A percentile compares a stretch with the other conserved stretches of the same genome.
phyloP scores from a whole-genome alignment of 2,113 vertebrate species.

The Campylomormyrus tamandua region DNA sequence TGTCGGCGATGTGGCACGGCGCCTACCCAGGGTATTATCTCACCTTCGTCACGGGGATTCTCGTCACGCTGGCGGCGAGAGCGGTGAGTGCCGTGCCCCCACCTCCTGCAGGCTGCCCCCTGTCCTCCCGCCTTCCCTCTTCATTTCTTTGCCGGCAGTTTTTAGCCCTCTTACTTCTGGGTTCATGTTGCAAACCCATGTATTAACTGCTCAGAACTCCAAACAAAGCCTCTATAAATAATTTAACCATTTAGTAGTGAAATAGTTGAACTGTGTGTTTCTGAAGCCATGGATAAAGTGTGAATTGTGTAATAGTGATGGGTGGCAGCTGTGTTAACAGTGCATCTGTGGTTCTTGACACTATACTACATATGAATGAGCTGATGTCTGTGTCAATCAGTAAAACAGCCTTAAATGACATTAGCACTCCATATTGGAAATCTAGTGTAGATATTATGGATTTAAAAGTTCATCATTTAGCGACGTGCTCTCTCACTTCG shows the following conservation, averaged over 20 bases:
- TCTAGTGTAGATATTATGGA: not conserved
- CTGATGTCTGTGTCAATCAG: not conserved
- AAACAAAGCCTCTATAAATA: not conserved
- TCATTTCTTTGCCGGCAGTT: not conserved
- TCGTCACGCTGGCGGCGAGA: constrained; percentile 80
- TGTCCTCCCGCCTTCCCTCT: too few relatives aligned
- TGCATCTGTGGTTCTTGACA: not conserved
- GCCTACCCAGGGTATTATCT: constrained; percentile 93
- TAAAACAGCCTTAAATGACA: not conserved
- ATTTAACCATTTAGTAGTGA: not conserved
- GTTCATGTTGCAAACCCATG: too few relatives aligned
- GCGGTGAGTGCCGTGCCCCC: constrained; percentile 64
- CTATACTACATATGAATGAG: not conserved
- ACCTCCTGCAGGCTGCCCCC: not conserved
- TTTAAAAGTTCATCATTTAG: not conserved
- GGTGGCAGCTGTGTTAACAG: not conserved
- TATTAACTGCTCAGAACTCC: not conserved
- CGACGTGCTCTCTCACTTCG: not conserved
- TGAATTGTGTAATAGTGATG: not conserved
- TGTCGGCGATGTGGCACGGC: constrained; percentile 91
- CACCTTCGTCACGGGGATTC: constrained; percentile 82
- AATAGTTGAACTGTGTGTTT: not conserved
- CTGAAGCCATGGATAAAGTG: not conserved
- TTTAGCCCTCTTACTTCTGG: not conserved
- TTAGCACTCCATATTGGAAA: not conserved